Percentiles rank a stretch among this genome's conserved stretches.
These are phyloP conservation scores for Biston stratarius DNA, from an alignment of 2,888 invertebrate genomes.

Conservation along the genomic window DNA sequence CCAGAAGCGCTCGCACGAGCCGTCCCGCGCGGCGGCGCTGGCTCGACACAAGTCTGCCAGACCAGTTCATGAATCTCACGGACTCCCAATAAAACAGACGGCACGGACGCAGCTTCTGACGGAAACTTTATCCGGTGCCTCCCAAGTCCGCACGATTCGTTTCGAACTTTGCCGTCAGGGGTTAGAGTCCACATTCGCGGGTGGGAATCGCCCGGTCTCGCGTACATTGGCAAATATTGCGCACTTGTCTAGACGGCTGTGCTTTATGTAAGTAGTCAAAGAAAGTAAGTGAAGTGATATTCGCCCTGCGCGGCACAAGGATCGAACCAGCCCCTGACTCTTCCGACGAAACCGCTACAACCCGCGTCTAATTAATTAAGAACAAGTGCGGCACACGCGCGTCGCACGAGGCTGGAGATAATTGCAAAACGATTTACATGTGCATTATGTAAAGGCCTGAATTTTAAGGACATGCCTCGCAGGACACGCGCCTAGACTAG, in stretches of 20 bases:
- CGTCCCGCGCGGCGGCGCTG: conserved; percentile 10
- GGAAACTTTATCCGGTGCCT: conserved; percentile 33
- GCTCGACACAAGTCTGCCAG: conserved; percentile 30
- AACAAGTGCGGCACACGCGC: too few species aligned
- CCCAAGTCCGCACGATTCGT: not conserved
- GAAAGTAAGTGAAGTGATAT: conserved; percentile 40
- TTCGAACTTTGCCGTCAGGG: not conserved
- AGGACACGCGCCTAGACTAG: too few species aligned
- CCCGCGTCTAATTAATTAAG: not conserved
- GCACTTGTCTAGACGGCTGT: conserved; percentile 46
- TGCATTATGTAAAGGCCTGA: too few species aligned
- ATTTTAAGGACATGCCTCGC: too few species aligned
- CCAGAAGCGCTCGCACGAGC: conserved; percentile 16
- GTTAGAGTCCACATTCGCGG: conserved; percentile 23
- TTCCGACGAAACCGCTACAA: not conserved
- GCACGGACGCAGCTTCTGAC: conserved; percentile 34
- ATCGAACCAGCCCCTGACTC: not conserved
- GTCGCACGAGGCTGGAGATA: too few species aligned
- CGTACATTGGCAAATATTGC: conserved; percentile 37
- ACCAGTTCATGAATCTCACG: conserved; percentile 43
- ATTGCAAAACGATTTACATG: too few species aligned
- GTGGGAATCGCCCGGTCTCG: not conserved
- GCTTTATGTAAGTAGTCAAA: conserved; percentile 42
- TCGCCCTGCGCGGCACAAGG: conserved; percentile 6
- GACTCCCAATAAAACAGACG: conserved; percentile 39